Evolutionary conservation across 2,113 vertebrate species (phyloP).

Genomic region (Ailuropoda melanoleuca): DNA sequence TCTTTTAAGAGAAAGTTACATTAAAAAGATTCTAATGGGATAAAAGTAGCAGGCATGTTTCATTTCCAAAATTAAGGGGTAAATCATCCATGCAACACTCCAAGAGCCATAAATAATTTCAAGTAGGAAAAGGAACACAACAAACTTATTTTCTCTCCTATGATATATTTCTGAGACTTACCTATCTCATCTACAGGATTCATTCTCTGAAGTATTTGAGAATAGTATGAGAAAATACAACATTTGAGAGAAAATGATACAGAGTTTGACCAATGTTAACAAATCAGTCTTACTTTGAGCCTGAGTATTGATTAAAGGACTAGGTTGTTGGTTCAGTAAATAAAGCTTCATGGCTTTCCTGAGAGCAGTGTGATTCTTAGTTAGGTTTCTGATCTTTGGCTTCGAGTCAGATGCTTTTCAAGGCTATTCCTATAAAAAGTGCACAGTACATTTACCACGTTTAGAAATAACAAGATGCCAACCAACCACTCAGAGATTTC

Average conservation of each 20-base stretch:
- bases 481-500: neutral
- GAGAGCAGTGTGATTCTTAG: neutral
- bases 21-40: neutral
- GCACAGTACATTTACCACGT: neutral
- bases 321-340: neutral
- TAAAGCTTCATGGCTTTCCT: neutral
- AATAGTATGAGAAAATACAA: neutral
- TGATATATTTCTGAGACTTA: neutral
- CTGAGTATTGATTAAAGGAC: neutral
- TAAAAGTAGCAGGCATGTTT: neutral
- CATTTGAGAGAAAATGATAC: neutral
- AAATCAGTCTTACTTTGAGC: neutral
- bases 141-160: neutral
- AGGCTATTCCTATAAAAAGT: neutral
- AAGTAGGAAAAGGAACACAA: neutral
- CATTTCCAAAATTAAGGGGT: neutral
- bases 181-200: neutral
- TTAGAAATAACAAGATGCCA: conserved; percentile 19
- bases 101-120: neutral
- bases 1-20: neutral
- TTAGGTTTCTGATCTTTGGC: neutral
- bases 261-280: neutral
- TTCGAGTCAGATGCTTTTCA: neutral
- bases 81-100: neutral
- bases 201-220: neutral